Evolutionary conservation across 2,113 vertebrate species (phyloP), one percentile per base, ranked within the genome.

Genomic region (Odocoileus virginianus): DNA sequence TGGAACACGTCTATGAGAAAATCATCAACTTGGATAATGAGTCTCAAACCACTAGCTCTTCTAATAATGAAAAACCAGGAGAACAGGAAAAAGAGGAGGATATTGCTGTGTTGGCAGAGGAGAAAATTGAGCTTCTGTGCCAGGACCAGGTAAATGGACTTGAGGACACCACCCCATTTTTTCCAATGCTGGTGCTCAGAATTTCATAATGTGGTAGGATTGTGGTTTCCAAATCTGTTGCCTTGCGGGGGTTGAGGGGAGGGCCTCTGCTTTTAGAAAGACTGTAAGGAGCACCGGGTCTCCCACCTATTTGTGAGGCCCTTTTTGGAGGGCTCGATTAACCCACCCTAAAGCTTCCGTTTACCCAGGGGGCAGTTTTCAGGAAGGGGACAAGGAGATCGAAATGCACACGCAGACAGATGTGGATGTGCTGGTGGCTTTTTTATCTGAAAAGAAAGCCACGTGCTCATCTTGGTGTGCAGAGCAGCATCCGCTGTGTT

Each of bases 1-100:
- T 99, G 99, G 99, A 99, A 83, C 99, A 99, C 0, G 99, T 99
- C 6, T 99, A 99, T 55, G 99, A 99, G 99, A 99, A 99, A 98
- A 99, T 99, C 97, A 99, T 99, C 47, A 99, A 99, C 98, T 97
- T 99, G 98, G 99, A 99, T 98, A 99, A 99, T 0, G 99, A 99
- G 98, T 99, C 99, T 15, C 99, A 99, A 98, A 99, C 99, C 94
- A 99, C 99, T 15, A 99, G 99, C 97, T 99, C 99, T n/a, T 99
- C 99, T 96, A 99, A 99, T 93, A 99, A 99, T 3, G 99, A 99
- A 23, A 99, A 99, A 83, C 98, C 99, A 0, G 99, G 99, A 67
- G 99, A 99, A 97, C 99, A 99, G 98, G 99, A 99, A 97, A 99
- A 99, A 98, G 99, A 99, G 71, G 99, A 99, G 97, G 99, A 99